These are phyloP conservation scores for Mesopsocus fuscifrons DNA, from an alignment of 2,888 invertebrate species.

Conservation along the genomic window DNA sequence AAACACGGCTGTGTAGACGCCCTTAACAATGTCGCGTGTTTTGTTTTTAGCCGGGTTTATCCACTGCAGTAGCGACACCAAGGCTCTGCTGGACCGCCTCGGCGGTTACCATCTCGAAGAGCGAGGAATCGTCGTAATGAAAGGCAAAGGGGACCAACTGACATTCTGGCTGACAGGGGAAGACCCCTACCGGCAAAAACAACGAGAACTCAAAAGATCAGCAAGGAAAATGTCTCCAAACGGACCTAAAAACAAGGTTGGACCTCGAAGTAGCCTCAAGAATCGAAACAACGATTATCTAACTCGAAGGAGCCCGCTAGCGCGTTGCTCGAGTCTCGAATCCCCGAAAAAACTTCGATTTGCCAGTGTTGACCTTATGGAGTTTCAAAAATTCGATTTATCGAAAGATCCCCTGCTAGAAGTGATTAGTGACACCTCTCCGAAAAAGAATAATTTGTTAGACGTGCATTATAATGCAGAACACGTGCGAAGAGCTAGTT, in stretches of 20 bases:
- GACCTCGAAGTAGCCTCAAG: slow-evolving; percentile 47
- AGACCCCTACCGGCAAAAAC: slow-evolving; percentile 36
- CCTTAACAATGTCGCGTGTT: slow-evolving; percentile 1
- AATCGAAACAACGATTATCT: slow-evolving; percentile 23
- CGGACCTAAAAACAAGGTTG: slow-evolving; percentile 13
- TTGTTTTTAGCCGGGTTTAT: slow-evolving; percentile 47
- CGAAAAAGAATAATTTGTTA: slow-evolving; percentile 18
- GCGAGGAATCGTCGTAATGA: slow-evolving; percentile 58
- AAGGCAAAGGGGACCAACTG: slow-evolving; percentile 63
- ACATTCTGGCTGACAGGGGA: slow-evolving; percentile 74
- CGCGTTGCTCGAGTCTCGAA: slow-evolving; percentile 58
- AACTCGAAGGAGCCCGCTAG: slow-evolving; percentile 20
- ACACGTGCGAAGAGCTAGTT: slow-evolving; percentile 25
- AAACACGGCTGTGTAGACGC: no score
- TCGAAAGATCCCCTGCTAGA: slow-evolving; percentile 27
- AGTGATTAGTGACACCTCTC: slow-evolving; percentile 37
- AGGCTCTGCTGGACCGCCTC: slow-evolving; percentile 42
- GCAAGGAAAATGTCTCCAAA: slow-evolving; percentile 21
- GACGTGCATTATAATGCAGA: slow-evolving; percentile 13
- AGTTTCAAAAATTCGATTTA: no score
- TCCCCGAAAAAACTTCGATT: slow-evolving; percentile 68
- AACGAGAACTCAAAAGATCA: slow-evolving; percentile 33
- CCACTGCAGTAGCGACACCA: slow-evolving; percentile 61
- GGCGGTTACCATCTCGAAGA: slow-evolving; percentile 60
- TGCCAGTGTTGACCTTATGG: slow-evolving; percentile 46